Evolutionary conservation across 2,797 vertebrate species (phyloP).

Genomic region (Crenuchus spilurus): DNA sequence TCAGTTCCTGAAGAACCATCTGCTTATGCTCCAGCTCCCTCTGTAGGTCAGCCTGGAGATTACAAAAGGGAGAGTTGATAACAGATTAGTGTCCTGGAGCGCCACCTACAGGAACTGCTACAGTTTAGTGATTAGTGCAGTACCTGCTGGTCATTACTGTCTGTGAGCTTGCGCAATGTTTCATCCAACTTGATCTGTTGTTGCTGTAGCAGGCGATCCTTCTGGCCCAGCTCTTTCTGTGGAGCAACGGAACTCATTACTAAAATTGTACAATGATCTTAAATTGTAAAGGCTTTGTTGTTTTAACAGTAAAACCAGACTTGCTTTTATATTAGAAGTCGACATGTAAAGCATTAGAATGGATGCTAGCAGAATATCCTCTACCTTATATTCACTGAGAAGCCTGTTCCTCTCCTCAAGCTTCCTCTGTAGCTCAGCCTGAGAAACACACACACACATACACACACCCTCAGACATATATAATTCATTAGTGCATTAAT

Average conservation of each 20-base stretch:
- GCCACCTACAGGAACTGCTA: neutral
- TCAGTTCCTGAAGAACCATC: conserved; percentile 81
- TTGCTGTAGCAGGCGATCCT: conserved; percentile 89
- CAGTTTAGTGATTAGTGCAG: conserved; percentile 19
- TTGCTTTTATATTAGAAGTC: neutral
- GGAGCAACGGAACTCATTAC: neutral
- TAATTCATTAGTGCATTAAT: too few species aligned
- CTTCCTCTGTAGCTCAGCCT: conserved; percentile 95
- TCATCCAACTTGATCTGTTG: conserved; percentile 90
- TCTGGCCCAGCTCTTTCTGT: conserved; percentile 92
- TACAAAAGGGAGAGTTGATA: conserved; percentile 19
- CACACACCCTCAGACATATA: too few species aligned
- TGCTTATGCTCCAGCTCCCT: conserved; percentile 86
- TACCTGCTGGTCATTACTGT: conserved; percentile 86
- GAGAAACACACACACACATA: conserved; percentile 5
- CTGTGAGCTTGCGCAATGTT: conserved; percentile 76
- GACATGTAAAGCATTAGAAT: neutral
- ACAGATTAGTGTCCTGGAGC: neutral
- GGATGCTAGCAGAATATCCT: conserved; percentile 42
- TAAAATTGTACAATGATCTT: neutral
- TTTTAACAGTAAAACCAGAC: neutral
- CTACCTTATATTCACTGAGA: conserved; percentile 88
- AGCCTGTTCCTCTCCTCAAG: conserved; percentile 88
- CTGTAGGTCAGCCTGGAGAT: conserved; percentile 82
- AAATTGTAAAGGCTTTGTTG: neutral